phyloP scores from a whole-genome alignment of 2,113 vertebrate genomes.

The Dipodomys ordii region DNA sequence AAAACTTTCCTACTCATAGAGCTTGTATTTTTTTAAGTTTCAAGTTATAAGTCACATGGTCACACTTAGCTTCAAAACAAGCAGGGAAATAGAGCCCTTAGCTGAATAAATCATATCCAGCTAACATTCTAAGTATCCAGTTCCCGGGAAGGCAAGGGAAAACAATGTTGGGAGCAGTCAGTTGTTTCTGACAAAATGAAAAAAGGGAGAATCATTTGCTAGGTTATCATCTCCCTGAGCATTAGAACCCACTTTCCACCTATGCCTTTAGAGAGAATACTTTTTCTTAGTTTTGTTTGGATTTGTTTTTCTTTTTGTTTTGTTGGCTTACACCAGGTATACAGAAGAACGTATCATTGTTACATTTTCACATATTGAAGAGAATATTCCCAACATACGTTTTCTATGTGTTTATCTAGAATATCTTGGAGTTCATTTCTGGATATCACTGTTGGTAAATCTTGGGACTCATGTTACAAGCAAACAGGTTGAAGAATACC shows the following conservation, averaged over 20 bases:
- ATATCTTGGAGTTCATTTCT: constrained; percentile 27
- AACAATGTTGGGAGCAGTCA: neutral
- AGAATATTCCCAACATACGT: neutral
- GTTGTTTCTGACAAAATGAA: neutral
- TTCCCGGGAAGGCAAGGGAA: neutral
- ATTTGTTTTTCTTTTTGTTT: too few relatives aligned
- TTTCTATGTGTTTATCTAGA: neutral
- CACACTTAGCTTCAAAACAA: neutral
- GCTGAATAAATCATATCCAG: neutral
- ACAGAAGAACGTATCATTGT: too few relatives aligned
- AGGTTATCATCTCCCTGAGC: neutral
- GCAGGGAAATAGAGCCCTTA: neutral
- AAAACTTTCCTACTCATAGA: neutral
- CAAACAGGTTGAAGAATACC: neutral
- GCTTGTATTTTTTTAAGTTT: constrained; percentile 2
- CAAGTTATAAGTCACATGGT: constrained; percentile 9
- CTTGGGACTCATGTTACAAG: neutral
- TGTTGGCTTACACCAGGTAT: too few relatives aligned
- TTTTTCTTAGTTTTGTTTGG: too few relatives aligned
- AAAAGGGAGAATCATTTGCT: neutral
- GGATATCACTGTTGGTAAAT: neutral
- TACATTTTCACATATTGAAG: neutral
- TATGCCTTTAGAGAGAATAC: neutral
- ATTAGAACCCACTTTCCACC: neutral
- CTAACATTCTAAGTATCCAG: neutral